Conservation (phyloP, 2,113 vertebrate species). For the Heterocephalus glaber region DNA sequence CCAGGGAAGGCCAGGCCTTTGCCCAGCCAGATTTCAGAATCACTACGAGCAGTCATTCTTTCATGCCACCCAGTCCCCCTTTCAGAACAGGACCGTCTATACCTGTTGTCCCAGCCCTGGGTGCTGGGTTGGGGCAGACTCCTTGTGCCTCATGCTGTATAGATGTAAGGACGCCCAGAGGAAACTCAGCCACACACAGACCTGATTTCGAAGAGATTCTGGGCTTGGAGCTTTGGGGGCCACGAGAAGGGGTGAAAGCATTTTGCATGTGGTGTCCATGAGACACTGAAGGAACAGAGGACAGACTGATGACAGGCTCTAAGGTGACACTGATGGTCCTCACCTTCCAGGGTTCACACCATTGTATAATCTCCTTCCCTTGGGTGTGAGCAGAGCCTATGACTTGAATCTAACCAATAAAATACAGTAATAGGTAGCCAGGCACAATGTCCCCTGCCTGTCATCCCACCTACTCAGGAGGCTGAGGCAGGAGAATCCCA, state of each 20-base stretch:
- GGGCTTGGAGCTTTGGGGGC: neutral
- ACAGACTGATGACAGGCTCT: neutral
- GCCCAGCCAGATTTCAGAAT: neutral
- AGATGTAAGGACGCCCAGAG: neutral
- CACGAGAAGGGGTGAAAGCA: neutral
- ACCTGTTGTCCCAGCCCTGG: neutral
- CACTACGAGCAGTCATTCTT: neutral
- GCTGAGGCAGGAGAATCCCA: neutral
- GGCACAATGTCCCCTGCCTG: neutral
- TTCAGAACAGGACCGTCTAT: neutral
- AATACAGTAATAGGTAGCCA: neutral
- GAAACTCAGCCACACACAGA: neutral
- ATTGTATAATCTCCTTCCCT: neutral
- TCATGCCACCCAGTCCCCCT: neutral
- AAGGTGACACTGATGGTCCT: neutral
- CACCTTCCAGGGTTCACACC: neutral
- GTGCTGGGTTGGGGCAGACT: neutral
- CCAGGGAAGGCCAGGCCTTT: neutral
- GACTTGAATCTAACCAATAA: neutral
- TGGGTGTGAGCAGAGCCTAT: neutral
- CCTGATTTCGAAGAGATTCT: neutral
- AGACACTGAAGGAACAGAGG: neutral
- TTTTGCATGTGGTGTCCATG: neutral
- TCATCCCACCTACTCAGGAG: neutral
- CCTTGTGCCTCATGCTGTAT: neutral